Evolutionary conservation across 1,140 invertebrate species (phyloP).

Genomic region (Fopius arisanus): DNA sequence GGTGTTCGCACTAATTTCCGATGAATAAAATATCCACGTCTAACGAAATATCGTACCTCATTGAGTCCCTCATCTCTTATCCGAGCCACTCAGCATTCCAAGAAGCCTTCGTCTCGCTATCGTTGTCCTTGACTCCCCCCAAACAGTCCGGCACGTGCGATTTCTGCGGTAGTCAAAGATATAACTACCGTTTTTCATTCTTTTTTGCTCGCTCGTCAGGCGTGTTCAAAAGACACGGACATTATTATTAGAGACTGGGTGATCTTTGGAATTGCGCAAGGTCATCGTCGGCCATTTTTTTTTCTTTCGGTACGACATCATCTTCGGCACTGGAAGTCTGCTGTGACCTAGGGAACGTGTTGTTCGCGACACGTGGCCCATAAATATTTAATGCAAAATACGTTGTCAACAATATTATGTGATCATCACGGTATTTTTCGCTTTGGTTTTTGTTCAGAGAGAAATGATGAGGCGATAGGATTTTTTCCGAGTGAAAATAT

Average conservation of each 20-base stretch:
- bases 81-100: not conserved
- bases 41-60: not conserved
- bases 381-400: too few species aligned
- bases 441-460: too few species aligned
- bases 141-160: slow-evolving; percentile 10
- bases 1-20: not conserved
- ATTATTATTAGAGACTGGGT: not conserved
- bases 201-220: not conserved
- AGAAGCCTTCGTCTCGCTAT: not conserved
- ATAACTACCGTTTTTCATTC: not conserved
- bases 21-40: not conserved
- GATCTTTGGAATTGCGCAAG: slow-evolving; percentile 11
- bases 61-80: not conserved
- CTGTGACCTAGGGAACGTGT: not conserved
- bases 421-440: too few species aligned
- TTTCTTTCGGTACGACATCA: not conserved
- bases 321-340: not conserved
- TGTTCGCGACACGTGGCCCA: not conserved
- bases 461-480: too few species aligned
- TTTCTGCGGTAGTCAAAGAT: slow-evolving; percentile 7
- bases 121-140: slow-evolving; percentile 5
- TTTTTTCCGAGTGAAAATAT: too few species aligned
- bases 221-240: not conserved
- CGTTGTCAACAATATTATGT: too few species aligned
- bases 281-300: slow-evolving; percentile 1